phyloP scores from a whole-genome alignment of 1,140 invertebrate genomes.

The Mya arenaria region DNA sequence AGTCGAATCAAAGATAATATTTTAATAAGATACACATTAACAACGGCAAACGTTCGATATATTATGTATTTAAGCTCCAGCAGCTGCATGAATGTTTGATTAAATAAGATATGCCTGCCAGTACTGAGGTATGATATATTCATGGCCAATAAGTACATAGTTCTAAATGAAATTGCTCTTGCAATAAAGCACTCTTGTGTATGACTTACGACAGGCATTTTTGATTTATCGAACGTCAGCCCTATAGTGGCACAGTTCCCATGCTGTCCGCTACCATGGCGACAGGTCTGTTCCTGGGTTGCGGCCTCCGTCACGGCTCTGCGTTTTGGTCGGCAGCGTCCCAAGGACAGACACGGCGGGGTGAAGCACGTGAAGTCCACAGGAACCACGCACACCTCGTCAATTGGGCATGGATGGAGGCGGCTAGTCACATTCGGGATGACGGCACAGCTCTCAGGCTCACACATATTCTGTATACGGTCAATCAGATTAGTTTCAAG shows the following conservation, averaged over 20 bases:
- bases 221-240: conserved; percentile 87
- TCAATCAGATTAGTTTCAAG: no score
- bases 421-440: conserved; percentile 73
- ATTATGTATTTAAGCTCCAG: no score
- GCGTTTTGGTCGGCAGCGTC: conserved; percentile 90
- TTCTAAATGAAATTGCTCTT: no score
- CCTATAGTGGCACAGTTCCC: conserved; percentile 89
- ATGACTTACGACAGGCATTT: conserved; percentile 78
- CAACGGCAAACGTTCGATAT: no score
- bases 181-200: background rate
- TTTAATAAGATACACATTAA: no score
- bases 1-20: no score
- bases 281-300: conserved; percentile 84
- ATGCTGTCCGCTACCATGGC: conserved; percentile 88
- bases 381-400: conserved; percentile 76
- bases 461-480: conserved; percentile 79
- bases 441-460: conserved; percentile 75
- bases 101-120: no score
- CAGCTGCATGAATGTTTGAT: no score
- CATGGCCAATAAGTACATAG: no score
- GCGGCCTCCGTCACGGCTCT: conserved; percentile 88
- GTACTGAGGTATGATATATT: no score
- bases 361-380: conserved; percentile 86
- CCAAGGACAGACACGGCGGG: conserved; percentile 89
- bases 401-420: conserved; percentile 63